phyloP scores from a whole-genome alignment of 2,797 vertebrate genomes.

The Benthosema pterotum region DNA sequence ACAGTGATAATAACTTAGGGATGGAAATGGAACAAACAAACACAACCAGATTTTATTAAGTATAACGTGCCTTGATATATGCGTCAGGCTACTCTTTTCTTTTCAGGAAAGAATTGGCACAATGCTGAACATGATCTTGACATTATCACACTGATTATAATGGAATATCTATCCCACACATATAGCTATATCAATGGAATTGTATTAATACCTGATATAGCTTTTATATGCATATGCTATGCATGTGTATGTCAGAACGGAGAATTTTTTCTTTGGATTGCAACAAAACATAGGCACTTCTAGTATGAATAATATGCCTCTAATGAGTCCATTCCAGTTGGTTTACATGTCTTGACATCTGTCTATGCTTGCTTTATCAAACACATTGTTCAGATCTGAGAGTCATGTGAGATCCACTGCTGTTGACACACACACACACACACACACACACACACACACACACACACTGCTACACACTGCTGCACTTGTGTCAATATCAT shows the following conservation, averaged over 20 bases:
- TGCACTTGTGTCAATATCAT: too few relatives aligned
- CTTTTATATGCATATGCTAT: neutral
- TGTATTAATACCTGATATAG: conserved; percentile 6
- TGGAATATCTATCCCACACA: too few relatives aligned
- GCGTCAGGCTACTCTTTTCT: neutral
- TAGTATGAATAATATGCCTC: neutral
- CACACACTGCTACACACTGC: too few relatives aligned
- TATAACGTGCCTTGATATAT: conserved; percentile 23
- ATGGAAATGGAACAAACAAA: too few relatives aligned
- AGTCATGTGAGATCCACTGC: neutral
- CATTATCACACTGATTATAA: conserved; percentile 6
- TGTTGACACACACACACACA: neutral
- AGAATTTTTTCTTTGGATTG: conserved; percentile 13
- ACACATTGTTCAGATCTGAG: neutral
- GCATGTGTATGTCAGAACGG: neutral
- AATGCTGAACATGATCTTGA: conserved; percentile 4
- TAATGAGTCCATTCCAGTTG: neutral
- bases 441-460: neutral
- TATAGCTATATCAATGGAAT: conserved; percentile 13
- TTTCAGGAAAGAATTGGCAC: neutral
- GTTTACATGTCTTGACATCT: conserved; percentile 4
- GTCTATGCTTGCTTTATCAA: neutral
- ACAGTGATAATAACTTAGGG: conserved; percentile 1
- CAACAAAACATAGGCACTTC: neutral
- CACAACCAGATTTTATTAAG: conserved; percentile 9